Percentiles rank a stretch among this genome's conserved stretches.
These are phyloP conservation scores for Leptinotarsa texana DNA, from an alignment of 1,140 invertebrate species.

Conservation along the genomic window DNA sequence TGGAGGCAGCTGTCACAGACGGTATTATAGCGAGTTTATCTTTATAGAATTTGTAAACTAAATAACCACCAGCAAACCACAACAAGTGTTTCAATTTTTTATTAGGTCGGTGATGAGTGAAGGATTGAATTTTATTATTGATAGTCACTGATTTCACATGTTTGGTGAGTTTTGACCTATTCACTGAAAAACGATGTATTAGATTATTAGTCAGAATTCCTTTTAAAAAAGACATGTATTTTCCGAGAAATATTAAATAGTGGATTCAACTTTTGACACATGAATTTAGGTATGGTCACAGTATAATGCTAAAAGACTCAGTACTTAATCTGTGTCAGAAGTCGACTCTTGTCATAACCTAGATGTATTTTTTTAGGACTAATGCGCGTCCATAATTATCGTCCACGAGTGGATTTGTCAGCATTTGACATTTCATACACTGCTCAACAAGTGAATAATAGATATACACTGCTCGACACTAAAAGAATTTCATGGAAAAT, in stretches of 20 bases:
- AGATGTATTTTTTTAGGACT: no score
- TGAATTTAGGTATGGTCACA: not conserved
- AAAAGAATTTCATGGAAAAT: no score
- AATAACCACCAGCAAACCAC: not conserved
- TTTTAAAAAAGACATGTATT: not conserved
- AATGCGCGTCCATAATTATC: no score
- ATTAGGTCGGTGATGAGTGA: not conserved
- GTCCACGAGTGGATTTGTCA: no score
- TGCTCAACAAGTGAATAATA: no score
- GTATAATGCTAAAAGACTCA: no score
- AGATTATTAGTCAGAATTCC: not conserved
- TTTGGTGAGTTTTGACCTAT: not conserved
- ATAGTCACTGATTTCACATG: not conserved
- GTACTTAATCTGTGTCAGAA: no score
- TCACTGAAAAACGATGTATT: not conserved
- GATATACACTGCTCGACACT: no score
- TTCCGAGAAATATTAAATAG: not conserved
- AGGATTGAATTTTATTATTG: not conserved
- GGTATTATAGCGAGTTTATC: constrained; percentile 17
- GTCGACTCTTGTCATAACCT: no score
- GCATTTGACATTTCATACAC: no score
- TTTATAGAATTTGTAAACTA: not conserved
- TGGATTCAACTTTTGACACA: not conserved
- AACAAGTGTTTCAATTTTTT: not conserved
- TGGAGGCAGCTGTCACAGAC: constrained; percentile 35